A percentile compares a stretch with the other conserved stretches of the same genome.
Evolutionary conservation across 2,113 vertebrate genomes (phyloP).

Genomic region (Thalassarche chlororhynchos): DNA sequence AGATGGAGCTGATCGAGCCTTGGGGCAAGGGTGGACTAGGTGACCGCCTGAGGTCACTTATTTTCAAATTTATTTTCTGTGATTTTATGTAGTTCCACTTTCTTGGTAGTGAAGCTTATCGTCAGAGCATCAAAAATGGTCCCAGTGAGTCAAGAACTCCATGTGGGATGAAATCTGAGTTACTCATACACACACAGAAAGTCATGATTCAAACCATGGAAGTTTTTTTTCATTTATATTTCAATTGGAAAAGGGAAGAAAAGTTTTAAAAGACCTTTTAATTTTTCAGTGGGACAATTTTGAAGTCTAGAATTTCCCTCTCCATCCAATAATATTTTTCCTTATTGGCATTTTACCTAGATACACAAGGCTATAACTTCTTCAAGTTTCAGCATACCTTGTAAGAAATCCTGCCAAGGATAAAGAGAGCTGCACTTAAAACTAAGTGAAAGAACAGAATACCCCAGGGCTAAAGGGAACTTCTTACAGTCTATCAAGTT

Average conservation of each 20-base stretch:
- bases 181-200: neutral
- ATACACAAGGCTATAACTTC: neutral
- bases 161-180: neutral
- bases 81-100: neutral
- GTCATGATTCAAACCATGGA: neutral
- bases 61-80: neutral
- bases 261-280: neutral
- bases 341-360: neutral
- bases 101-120: neutral
- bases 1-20: neutral
- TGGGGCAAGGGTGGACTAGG: neutral
- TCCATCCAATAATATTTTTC: neutral
- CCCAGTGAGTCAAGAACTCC: neutral
- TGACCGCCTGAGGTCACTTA: neutral
- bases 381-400: neutral
- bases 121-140: neutral
- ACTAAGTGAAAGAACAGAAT: neutral
- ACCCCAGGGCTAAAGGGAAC: neutral
- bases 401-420: neutral
- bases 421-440: neutral
- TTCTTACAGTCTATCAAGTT: neutral
- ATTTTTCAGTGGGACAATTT: neutral
- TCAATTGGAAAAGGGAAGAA: neutral
- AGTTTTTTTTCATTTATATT: neutral
- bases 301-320: neutral